Percentiles rank a stretch among this genome's conserved stretches.
phyloP scores from a whole-genome alignment of 2,113 vertebrate genomes.

The Desmodus rotundus region DNA sequence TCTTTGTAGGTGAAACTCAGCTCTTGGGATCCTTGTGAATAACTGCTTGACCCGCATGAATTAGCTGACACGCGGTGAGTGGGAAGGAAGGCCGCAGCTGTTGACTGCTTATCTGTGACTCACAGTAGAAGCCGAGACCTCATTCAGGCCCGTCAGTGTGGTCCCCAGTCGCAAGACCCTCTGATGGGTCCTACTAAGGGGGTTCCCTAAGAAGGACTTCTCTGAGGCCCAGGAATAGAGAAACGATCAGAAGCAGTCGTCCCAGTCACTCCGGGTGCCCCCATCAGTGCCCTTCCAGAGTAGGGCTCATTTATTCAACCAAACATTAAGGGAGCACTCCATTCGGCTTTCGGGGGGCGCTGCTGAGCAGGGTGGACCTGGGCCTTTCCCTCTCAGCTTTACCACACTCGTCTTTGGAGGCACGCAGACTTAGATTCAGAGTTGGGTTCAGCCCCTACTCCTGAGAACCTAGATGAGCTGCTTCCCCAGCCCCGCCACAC shows the following conservation, averaged over 20 bases:
- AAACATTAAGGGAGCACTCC: not conserved
- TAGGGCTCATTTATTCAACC: not conserved
- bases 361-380: not conserved
- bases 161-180: not conserved
- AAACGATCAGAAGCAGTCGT: not conserved
- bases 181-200: not conserved
- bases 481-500: too few species aligned
- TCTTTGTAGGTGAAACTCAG: constrained; percentile 14
- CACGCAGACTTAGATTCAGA: not conserved
- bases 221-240: not conserved
- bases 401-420: not conserved
- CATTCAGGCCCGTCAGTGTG: not conserved
- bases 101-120: not conserved
- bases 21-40: not conserved
- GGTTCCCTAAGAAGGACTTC: not conserved
- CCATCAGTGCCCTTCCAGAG: not conserved
- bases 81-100: not conserved
- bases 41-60: not conserved
- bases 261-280: not conserved
- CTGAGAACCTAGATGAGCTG: not conserved
- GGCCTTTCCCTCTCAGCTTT: not conserved
- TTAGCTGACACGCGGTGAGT: not conserved
- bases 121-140: not conserved
- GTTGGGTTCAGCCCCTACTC: not conserved
- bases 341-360: not conserved